Evolutionary conservation across 2,113 vertebrate genomes (phyloP).

Genomic region (Raphicerus campestris): DNA sequence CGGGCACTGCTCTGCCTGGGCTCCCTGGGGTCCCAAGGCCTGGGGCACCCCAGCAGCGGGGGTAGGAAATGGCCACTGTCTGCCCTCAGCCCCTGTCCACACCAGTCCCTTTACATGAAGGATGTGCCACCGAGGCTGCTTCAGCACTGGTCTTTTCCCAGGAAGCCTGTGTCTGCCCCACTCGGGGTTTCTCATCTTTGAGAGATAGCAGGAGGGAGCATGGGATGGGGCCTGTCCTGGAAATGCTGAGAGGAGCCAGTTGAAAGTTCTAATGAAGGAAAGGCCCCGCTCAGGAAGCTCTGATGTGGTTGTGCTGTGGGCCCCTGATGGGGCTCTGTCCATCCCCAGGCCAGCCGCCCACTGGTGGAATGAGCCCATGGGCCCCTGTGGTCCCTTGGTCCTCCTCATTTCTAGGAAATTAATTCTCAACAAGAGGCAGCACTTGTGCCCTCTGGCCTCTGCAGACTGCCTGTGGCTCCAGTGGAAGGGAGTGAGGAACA

Average conservation of each 20-base stretch:
- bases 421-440: background rate
- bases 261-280: background rate
- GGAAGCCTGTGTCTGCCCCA: background rate
- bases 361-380: background rate
- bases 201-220: background rate
- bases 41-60: no score
- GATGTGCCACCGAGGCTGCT: background rate
- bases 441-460: background rate
- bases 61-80: background rate
- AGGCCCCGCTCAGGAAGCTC: background rate
- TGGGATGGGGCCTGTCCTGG: background rate
- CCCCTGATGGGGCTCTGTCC: no score
- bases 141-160: background rate
- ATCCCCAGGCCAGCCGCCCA: background rate
- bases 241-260: background rate
- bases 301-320: background rate
- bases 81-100: background rate
- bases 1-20: background rate
- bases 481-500: background rate
- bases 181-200: background rate
- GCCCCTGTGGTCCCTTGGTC: background rate
- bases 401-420: background rate
- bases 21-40: background rate
- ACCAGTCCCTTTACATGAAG: background rate
- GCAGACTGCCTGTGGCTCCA: rapidly evolving